Percentiles rank a stretch among this genome's conserved stretches.
These are phyloP conservation scores for Clinocottus analis DNA, from an alignment of 2,113 vertebrate species.

Conservation along the genomic window DNA sequence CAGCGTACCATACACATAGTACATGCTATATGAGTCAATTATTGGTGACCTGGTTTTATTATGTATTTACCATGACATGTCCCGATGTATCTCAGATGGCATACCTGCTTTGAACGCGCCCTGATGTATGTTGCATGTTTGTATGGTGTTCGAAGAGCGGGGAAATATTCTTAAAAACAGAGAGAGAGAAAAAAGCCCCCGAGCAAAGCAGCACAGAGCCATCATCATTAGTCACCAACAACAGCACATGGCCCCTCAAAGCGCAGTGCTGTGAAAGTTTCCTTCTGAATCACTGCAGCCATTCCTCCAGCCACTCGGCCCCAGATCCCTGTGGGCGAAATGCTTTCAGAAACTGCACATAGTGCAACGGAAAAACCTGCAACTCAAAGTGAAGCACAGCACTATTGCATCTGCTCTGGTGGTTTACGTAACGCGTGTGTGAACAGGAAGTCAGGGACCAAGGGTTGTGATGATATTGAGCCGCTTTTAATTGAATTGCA, in stretches of 20 bases:
- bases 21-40: neutral
- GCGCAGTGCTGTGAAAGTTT: constrained; percentile 36
- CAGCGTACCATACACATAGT: neutral
- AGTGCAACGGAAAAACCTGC: constrained; percentile 26
- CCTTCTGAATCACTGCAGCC: constrained; percentile 58
- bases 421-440: constrained; percentile 8
- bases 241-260: constrained; percentile 33
- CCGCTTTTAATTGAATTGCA: constrained; percentile 15
- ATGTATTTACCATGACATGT: neutral
- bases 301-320: constrained; percentile 24
- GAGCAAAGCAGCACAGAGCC: constrained; percentile 34
- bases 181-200: constrained; percentile 8
- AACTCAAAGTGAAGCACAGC: constrained; percentile 23
- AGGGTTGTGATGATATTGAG: constrained; percentile 25
- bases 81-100: constrained; percentile 7
- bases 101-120: neutral
- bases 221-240: constrained; percentile 63
- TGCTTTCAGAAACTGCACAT: constrained; percentile 31
- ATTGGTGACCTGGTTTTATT: neutral
- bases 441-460: neutral
- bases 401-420: constrained; percentile 6
- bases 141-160: neutral
- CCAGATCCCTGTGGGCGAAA: constrained; percentile 14
- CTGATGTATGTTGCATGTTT: constrained; percentile 13
- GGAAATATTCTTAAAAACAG: constrained; percentile 26